Base-by-base conservation (phyloP, 2,797 vertebrate species). In the Cossypha caffra region DNA sequence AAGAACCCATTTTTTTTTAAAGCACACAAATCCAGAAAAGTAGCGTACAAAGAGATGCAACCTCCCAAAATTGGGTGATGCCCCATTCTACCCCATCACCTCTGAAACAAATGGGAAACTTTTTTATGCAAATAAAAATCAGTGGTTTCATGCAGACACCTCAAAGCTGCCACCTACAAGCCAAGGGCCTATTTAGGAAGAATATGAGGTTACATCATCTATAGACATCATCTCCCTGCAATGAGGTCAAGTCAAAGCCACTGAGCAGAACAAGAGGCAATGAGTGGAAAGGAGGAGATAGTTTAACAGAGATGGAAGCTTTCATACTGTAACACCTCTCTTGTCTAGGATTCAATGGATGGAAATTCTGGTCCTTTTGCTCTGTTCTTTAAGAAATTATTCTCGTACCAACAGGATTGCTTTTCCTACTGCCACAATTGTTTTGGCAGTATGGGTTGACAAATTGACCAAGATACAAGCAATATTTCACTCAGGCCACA, bases 1-100 rank as follows among this genome's bases (percentile, higher is more conserved):
- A 59, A 78, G 26, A 62, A 45, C 11, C 5, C 9, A 33, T 12
- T 51, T 47, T 35, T 42, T 47, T 52, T 31, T 29, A 43, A 21
- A 57, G 28, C 13, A 48, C 11, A 40, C 5, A 40, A 62, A 77
- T 77, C 28, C 15, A 51, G 45, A 62, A 40, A 50, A 64, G 24
- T 1, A 11, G 16, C 16, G 12, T 12, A 43, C 5, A 72, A 63
- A 74, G 5, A 19, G 21, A 51, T 5, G 11, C 0, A 0, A 57
- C 37, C 10, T 78, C 75, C 35, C 16, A 11, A 28, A 63, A 24
- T 1, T 11, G 13, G 8, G 4, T 42, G 17, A 21, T 87, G 9
- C 4, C 24, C 11, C 5, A 7, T 37, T 37, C 8, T 74, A 81
- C 29, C n/a, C 35, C 24, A 26, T 31, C 17, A 26, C 19, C 19